Evolutionary conservation across 2,797 vertebrate species (phyloP), one percentile per base, ranked within the genome.

Genomic region (Etheostoma nigrum): DNA sequence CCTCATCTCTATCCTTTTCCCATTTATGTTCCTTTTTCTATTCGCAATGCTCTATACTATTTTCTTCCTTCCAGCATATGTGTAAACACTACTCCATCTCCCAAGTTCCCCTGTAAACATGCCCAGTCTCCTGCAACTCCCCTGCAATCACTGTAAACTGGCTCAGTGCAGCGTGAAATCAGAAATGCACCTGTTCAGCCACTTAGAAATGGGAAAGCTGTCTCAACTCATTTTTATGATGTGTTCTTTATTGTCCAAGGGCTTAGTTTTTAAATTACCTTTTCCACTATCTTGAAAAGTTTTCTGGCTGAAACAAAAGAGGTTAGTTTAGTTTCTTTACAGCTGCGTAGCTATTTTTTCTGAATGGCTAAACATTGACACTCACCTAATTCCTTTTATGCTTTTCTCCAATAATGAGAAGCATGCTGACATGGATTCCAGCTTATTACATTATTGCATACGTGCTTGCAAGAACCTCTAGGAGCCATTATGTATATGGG

Each of bases 141-240:
- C 76, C 90, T 89, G 88, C 91, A 93, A 94, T 93, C 91, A 90
- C 91, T 91, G 93, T 94, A 93, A 95, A 95, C 94, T 93, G 88
- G 91, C 90, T 92, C 93, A 92, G 91, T 93, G 87, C 88, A 92
- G 93, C 93, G 88, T 95, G 94, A 95, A 95, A 95, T 95, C 95
- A 94, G 89, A 93, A 94, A 89, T 80, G 92, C 94, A 95, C 94
- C 94, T 95, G 94, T 94, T 95, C 93, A 91, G 89, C 92, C 93
- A 93, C 93, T 94, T 93, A 94, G 92, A 94, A 94, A 92, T 90
- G 78, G 86, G 82, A 91, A 93, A 83, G 93, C 94, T 94, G 91
- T 94, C 94, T 91, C 72, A 79, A 91, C 84, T 93, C 88, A 87
- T 94, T 93, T 95, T 92, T 92, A 93, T 93, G 91, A 94, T 89